Evolutionary conservation across 2,113 vertebrate species (phyloP).

Genomic region (Tylochromis polylepis): DNA sequence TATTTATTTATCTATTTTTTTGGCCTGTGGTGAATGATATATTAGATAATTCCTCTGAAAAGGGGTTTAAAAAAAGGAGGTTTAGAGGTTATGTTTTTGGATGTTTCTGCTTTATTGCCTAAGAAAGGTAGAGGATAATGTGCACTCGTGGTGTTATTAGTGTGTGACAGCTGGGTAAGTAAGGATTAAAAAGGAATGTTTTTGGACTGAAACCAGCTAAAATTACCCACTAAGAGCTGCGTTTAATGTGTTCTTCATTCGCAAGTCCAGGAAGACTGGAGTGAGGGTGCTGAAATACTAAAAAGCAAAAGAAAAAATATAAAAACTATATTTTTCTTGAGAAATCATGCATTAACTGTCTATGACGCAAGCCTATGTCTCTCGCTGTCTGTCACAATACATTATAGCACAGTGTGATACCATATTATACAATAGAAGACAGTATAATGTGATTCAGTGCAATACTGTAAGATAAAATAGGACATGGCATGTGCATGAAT

Average conservation of each 20-base stretch:
- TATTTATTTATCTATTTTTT: neutral
- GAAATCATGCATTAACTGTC: neutral
- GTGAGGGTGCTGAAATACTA: neutral
- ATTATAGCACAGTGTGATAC: neutral
- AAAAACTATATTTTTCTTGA: neutral
- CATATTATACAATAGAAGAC: neutral
- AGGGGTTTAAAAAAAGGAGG: neutral
- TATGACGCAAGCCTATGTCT: neutral
- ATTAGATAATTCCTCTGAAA: constrained; percentile 2
- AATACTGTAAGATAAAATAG: neutral
- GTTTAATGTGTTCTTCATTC: neutral
- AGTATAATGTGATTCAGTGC: neutral
- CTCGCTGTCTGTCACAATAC: neutral
- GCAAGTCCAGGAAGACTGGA: neutral
- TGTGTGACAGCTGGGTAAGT: neutral
- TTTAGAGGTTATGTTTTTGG: neutral
- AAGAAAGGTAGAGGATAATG: neutral
- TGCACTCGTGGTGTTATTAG: neutral
- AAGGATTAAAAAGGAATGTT: neutral
- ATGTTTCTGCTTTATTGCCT: neutral
- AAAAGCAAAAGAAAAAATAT: neutral
- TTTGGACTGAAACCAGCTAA: neutral
- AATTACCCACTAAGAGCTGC: neutral
- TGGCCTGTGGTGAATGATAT: neutral
- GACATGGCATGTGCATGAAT: neutral